Percentiles rank a stretch among this genome's conserved stretches.
Conservation (phyloP, 1,140 invertebrate genomes). For the Scaptomyza graminum region DNA sequence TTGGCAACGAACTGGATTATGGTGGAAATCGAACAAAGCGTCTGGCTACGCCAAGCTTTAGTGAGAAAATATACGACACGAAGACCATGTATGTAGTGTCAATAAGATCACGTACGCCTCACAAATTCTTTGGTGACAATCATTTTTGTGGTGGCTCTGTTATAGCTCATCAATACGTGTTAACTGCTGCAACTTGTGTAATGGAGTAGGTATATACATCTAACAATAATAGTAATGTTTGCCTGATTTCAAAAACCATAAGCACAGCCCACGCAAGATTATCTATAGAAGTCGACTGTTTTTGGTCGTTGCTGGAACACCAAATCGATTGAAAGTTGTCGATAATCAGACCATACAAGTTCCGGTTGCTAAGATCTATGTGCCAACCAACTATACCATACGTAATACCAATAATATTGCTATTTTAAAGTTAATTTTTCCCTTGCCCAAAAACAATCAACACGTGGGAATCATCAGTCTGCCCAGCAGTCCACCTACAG, state of each 20-base stretch:
- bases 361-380: conserved; percentile 40
- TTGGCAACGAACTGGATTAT: background rate
- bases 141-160: conserved; percentile 54
- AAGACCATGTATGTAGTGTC: conserved; percentile 55
- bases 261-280: conserved; percentile 47
- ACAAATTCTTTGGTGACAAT: conserved; percentile 50
- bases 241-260: no score
- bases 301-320: conserved; percentile 49
- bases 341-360: background rate
- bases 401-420: conserved; percentile 63
- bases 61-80: background rate
- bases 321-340: conserved; percentile 29
- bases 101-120: conserved; percentile 47
- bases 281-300: conserved; percentile 29
- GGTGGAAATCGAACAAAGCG: conserved; percentile 22
- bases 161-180: conserved; percentile 28
- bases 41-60: conserved; percentile 27
- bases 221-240: no score
- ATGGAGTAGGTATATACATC: conserved; percentile 46
- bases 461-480: conserved; percentile 33
- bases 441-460: conserved; percentile 31
- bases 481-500: conserved; percentile 22
- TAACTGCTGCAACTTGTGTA: conserved; percentile 53
- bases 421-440: conserved; percentile 13
- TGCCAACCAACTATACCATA: conserved; percentile 45